Percentiles rank a stretch among this genome's conserved stretches.
Evolutionary conservation across 2,888 invertebrate species (phyloP).

Genomic region (Phalera bucephala): DNA sequence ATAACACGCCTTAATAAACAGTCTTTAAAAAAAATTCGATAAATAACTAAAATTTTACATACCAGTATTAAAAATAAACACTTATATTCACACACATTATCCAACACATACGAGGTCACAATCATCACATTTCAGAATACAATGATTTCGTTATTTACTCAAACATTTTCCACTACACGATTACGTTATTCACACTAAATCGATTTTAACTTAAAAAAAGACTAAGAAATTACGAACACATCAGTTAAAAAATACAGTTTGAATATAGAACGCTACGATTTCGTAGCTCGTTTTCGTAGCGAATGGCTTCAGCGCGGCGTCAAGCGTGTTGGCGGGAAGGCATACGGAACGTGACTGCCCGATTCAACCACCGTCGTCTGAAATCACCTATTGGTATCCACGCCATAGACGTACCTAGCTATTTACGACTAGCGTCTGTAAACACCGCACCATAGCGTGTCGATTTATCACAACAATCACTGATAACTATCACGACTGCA

Average conservation of each 20-base stretch:
- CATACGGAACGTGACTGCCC: constrained; percentile 54
- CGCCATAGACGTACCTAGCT: constrained; percentile 5
- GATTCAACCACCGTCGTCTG: constrained; percentile 26
- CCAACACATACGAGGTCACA: constrained; percentile 27
- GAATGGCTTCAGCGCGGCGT: constrained; percentile 29
- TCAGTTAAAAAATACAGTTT: too few species aligned
- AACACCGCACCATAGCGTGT: constrained; percentile 45
- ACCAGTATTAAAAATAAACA: constrained; percentile 12
- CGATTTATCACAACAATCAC: constrained; percentile 47
- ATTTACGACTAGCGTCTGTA: constrained; percentile 40
- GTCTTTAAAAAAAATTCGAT: too few species aligned
- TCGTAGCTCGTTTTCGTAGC: constrained; percentile 56
- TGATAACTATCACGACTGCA: constrained; percentile 42
- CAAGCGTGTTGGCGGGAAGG: constrained; percentile 41
- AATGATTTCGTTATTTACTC: constrained; percentile 36
- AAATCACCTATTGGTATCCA: constrained; percentile 25
- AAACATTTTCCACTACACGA: constrained; percentile 32
- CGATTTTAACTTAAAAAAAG: constrained; percentile 11
- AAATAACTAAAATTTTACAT: constrained; percentile 14
- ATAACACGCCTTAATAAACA: too few species aligned
- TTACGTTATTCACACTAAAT: constrained; percentile 23
- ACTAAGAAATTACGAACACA: too few species aligned
- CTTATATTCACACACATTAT: constrained; percentile 12
- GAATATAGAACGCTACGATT: constrained; percentile 32
- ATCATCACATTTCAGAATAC: constrained; percentile 25